Percentiles rank a stretch among this genome's conserved stretches.
phyloP scores from a whole-genome alignment of 1,140 invertebrate species.

The Nomia melanderi region DNA sequence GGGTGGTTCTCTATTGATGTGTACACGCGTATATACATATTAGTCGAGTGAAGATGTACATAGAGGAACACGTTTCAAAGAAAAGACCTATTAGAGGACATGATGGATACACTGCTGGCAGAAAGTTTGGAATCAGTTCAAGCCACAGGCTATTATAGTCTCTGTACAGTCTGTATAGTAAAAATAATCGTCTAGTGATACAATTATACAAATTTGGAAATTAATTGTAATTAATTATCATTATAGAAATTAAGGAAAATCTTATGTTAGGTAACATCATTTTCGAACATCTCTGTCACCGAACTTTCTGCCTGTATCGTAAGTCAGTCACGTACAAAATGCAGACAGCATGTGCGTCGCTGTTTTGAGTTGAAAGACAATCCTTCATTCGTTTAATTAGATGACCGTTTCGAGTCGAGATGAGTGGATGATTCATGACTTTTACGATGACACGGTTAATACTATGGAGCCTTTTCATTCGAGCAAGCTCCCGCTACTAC shows the following conservation, averaged over 20 bases:
- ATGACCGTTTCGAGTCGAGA: conserved; percentile 26
- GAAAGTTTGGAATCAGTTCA: neutral
- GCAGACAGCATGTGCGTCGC: conserved; percentile 27
- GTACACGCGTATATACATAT: conserved; percentile 38
- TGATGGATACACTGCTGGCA: conserved; percentile 28
- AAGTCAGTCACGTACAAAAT: conserved; percentile 48
- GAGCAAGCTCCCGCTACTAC: conserved; percentile 25
- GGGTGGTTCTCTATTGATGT: neutral
- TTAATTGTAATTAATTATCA: no score
- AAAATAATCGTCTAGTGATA: no score
- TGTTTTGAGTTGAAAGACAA: conserved; percentile 39
- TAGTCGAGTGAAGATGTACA: conserved; percentile 46
- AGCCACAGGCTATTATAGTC: neutral
- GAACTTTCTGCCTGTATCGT: neutral
- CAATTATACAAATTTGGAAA: no score
- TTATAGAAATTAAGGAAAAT: no score
- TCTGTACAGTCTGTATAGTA: no score
- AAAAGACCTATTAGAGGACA: conserved; percentile 37
- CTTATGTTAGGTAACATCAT: no score
- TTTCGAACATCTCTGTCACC: no score
- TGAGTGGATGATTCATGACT: conserved; percentile 17
- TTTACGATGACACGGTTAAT: conserved; percentile 25
- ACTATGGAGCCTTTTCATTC: conserved; percentile 2
- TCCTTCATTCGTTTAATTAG: conserved; percentile 29
- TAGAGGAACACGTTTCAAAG: conserved; percentile 25